Conservation (phyloP, 2,113 vertebrate genomes). For the Heterochromis multidens region DNA sequence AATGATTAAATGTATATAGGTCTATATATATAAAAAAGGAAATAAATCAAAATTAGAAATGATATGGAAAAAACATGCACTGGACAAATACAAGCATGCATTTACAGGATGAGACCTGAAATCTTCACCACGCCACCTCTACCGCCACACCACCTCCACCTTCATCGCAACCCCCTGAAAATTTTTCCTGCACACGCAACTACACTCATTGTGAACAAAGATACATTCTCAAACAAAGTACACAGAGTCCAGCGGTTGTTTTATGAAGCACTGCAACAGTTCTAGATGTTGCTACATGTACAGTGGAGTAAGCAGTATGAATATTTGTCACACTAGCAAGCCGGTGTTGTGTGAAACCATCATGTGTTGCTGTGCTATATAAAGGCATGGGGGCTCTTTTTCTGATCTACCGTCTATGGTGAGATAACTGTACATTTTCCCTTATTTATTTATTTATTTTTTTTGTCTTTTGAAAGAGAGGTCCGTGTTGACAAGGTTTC, state of each 20-base stretch:
- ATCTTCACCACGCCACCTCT: constrained; percentile 51
- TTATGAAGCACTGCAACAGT: constrained; percentile 32
- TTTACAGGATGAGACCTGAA: constrained; percentile 74
- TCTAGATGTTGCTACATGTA: constrained; percentile 73
- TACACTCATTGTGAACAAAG: constrained; percentile 28
- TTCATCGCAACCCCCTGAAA: neutral
- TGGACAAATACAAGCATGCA: constrained; percentile 78
- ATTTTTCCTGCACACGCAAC: neutral
- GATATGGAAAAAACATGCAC: constrained; percentile 69
- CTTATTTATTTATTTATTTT: constrained; percentile 8
- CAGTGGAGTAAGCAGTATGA: constrained; percentile 61
- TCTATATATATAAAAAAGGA: constrained; percentile 7
- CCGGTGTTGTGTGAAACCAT: constrained; percentile 10
- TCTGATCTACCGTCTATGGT: constrained; percentile 31
- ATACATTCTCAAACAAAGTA: constrained; percentile 69
- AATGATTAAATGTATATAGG: constrained; percentile 23
- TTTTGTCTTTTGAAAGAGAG: constrained; percentile 26
- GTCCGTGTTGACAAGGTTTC: constrained; percentile 55
- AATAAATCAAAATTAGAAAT: constrained; percentile 36
- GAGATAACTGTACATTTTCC: constrained; percentile 51
- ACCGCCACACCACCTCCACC: neutral
- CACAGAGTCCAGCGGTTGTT: constrained; percentile 43
- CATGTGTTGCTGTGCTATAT: constrained; percentile 32
- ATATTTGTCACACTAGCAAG: constrained; percentile 41
- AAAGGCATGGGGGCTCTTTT: constrained; percentile 52